phyloP scores from a whole-genome alignment of 1,140 invertebrate genomes.

The Theocolax elegans region DNA sequence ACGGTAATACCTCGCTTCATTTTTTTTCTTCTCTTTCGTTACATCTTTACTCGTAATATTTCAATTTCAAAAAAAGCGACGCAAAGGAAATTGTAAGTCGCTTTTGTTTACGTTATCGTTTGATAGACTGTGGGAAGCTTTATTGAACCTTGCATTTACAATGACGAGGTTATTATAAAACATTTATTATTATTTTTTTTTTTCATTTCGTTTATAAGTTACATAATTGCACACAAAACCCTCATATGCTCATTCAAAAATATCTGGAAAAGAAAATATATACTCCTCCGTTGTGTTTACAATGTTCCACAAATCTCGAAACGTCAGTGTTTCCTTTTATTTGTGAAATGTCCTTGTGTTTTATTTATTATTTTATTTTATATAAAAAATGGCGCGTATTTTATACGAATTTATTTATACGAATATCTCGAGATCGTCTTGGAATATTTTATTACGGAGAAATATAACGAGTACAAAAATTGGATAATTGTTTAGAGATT shows the following conservation, averaged over 20 bases:
- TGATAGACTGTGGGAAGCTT: constrained; percentile 23
- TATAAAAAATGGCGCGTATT: constrained; percentile 9
- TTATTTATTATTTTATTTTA: constrained; percentile 10
- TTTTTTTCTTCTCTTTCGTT: constrained; percentile 7
- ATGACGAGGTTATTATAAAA: not conserved
- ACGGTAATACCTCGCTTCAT: constrained; percentile 22
- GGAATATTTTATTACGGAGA: not conserved
- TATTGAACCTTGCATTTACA: not conserved
- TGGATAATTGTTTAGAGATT: constrained; percentile 26
- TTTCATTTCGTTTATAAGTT: not conserved
- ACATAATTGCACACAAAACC: not conserved
- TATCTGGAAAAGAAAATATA: no score
- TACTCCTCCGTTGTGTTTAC: no score
- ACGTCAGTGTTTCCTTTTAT: not conserved
- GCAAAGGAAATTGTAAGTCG: not conserved
- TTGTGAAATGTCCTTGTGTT: constrained; percentile 22
- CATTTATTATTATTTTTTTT: not conserved
- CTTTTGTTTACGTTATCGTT: not conserved
- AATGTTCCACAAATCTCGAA: no score
- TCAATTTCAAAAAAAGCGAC: not conserved
- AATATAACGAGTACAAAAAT: constrained; percentile 35
- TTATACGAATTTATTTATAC: not conserved
- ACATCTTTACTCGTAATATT: not conserved
- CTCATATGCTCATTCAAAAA: no score
- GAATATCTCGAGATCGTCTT: not conserved